These are phyloP conservation scores for Troides helena DNA, from an alignment of 2,888 invertebrate species.

Conservation along the genomic window DNA sequence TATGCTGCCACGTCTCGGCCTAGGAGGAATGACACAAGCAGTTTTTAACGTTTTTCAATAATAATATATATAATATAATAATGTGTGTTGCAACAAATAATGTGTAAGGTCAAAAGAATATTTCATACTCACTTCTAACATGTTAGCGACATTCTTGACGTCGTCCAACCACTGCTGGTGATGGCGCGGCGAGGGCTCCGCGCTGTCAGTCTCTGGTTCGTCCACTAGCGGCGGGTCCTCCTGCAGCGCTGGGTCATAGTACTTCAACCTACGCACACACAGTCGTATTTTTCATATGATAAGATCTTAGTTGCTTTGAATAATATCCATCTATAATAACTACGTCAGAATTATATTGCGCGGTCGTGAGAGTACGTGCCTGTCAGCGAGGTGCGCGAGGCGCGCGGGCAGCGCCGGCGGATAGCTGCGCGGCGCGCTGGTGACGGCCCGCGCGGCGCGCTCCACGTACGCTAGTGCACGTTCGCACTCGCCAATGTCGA, in stretches of 20 bases:
- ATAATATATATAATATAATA: too few species aligned
- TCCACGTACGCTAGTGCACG: conserved; percentile 93
- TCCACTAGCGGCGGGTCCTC: conserved; percentile 58
- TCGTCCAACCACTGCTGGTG: conserved; percentile 60
- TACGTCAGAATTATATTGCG: not conserved
- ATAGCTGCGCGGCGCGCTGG: conserved; percentile 77
- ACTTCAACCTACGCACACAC: conserved; percentile 83
- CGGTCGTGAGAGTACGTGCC: conserved; percentile 30
- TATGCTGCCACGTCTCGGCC: conserved; percentile 38
- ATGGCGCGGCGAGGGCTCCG: conserved; percentile 53
- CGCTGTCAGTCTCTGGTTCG: conserved; percentile 48
- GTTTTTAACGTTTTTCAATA: not conserved
- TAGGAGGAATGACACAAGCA: conserved; percentile 20
- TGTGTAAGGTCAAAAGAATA: too few species aligned
- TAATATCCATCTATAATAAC: too few species aligned
- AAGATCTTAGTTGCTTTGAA: too few species aligned
- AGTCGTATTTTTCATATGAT: not conserved
- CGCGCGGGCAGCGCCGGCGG: conserved; percentile 66
- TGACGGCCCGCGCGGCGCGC: conserved; percentile 85
- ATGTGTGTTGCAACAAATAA: too few species aligned
- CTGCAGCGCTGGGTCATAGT: conserved; percentile 80
- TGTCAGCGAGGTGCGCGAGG: conserved; percentile 39
- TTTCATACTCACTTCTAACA: conserved; percentile 37
- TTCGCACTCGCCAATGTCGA: conserved; percentile 86
- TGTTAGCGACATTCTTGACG: conserved; percentile 45